A percentile compares a stretch with the other conserved stretches of the same genome.
Conservation (phyloP, 2,888 invertebrate genomes). For the Aphodius sticticus region DNA sequence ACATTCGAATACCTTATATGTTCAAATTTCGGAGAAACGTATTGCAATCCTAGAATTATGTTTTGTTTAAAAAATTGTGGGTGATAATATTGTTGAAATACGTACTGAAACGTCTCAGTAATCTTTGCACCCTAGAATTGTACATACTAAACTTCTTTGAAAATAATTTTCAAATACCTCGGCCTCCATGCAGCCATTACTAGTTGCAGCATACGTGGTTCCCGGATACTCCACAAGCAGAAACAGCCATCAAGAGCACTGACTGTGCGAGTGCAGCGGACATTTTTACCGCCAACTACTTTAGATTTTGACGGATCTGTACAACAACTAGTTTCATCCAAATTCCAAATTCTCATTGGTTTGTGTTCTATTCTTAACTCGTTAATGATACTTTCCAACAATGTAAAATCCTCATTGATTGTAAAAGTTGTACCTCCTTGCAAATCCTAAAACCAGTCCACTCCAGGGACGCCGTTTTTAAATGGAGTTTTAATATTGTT, state of each 20-base stretch:
- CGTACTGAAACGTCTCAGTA: too few species aligned
- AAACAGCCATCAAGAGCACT: constrained; percentile 39
- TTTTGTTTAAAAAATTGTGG: too few species aligned
- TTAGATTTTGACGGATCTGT: constrained; percentile 39
- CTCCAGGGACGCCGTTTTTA: background rate
- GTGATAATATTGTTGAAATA: too few species aligned
- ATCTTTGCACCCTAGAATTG: too few species aligned
- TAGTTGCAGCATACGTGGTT: too few species aligned
- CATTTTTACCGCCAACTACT: constrained; percentile 37
- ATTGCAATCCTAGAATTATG: too few species aligned
- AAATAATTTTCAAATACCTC: constrained; percentile 41
- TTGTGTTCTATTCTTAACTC: constrained; percentile 15
- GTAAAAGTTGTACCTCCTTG: constrained; percentile 14
- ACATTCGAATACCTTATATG: too few species aligned
- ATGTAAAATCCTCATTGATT: constrained; percentile 21
- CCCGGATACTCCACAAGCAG: background rate
- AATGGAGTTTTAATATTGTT: constrained; percentile 24
- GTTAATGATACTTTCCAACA: background rate
- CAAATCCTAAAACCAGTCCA: background rate
- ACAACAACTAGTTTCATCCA: constrained; percentile 39
- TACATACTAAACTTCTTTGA: constrained; percentile 7
- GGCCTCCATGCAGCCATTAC: too few species aligned
- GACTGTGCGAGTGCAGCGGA: constrained; percentile 10
- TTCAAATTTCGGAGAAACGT: too few species aligned
- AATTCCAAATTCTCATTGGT: constrained; percentile 37